These are phyloP conservation scores for Actias luna DNA, from an alignment of 2,888 invertebrate species.

Conservation along the genomic window DNA sequence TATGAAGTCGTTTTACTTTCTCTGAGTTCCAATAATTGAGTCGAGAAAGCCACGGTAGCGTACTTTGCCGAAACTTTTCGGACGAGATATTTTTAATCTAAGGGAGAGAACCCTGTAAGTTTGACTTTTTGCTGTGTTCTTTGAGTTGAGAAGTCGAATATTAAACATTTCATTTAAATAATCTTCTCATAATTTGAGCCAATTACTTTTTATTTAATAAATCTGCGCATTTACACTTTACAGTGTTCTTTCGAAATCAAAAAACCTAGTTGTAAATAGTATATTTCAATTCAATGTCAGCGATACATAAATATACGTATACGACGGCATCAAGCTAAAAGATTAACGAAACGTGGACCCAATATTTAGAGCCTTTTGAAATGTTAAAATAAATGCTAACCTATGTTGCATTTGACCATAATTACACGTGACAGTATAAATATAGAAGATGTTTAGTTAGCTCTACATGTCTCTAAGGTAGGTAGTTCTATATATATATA, in stretches of 20 bases:
- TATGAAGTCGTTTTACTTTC: conserved; percentile 33
- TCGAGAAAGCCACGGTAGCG: conserved; percentile 29
- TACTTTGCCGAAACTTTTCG: conserved; percentile 36
- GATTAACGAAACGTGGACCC: not conserved
- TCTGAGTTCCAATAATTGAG: conserved; percentile 32
- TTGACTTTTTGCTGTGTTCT: conserved; percentile 36
- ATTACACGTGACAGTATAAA: not conserved
- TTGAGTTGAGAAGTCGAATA: conserved; percentile 44
- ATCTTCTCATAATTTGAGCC: not conserved
- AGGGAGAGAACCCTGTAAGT: conserved; percentile 31
- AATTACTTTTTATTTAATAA: conserved; percentile 1
- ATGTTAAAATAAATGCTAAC: not conserved
- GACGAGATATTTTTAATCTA: conserved; percentile 44
- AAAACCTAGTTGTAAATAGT: not conserved
- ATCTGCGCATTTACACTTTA: not conserved
- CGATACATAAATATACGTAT: not conserved
- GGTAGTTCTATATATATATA: too few species aligned
- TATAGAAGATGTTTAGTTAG: not conserved
- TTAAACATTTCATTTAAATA: conserved; percentile 32
- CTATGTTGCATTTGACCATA: not conserved
- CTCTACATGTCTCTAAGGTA: too few species aligned
- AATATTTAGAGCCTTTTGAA: not conserved
- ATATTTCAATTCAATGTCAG: not conserved
- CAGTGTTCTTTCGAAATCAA: not conserved
- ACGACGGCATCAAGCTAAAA: not conserved